phyloP scores from a whole-genome alignment of 2,113 vertebrate species.

The Galemys pyrenaicus region DNA sequence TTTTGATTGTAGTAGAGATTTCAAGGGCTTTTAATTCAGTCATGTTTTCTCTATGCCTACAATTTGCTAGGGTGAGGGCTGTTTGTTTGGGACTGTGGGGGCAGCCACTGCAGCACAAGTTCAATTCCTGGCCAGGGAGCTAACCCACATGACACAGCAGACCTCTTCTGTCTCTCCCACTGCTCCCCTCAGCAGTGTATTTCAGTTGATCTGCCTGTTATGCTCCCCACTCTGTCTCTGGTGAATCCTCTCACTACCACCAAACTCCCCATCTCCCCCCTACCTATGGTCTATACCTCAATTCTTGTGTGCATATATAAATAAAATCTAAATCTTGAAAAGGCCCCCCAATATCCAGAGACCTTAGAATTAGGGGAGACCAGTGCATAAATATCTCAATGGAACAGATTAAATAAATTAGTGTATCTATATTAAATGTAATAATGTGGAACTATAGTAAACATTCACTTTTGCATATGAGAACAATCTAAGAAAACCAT shows the following conservation, averaged over 20 bases:
- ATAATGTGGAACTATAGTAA: not conserved
- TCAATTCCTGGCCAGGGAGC: too few species aligned
- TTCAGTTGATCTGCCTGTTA: too few species aligned
- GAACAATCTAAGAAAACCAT: not conserved
- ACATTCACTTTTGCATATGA: not conserved
- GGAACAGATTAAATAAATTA: not conserved
- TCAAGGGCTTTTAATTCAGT: not conserved
- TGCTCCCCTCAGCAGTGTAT: too few species aligned
- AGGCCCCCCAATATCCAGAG: not conserved
- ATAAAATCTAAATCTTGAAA: too few species aligned
- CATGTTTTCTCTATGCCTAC: not conserved
- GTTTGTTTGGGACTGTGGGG: not conserved
- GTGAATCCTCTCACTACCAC: too few species aligned
- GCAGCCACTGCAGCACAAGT: too few species aligned
- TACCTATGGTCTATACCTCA: too few species aligned
- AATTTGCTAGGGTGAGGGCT: not conserved
- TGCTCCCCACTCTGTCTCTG: too few species aligned
- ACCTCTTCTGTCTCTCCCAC: too few species aligned
- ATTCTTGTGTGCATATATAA: too few species aligned
- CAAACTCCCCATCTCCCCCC: too few species aligned
- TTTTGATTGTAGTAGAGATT: not conserved
- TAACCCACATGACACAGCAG: too few species aligned
- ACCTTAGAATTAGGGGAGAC: not conserved
- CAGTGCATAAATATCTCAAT: not conserved
- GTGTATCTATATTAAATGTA: not conserved